phyloP scores from a whole-genome alignment of 2,113 vertebrate genomes.

The Rhinoptilus africanus region DNA sequence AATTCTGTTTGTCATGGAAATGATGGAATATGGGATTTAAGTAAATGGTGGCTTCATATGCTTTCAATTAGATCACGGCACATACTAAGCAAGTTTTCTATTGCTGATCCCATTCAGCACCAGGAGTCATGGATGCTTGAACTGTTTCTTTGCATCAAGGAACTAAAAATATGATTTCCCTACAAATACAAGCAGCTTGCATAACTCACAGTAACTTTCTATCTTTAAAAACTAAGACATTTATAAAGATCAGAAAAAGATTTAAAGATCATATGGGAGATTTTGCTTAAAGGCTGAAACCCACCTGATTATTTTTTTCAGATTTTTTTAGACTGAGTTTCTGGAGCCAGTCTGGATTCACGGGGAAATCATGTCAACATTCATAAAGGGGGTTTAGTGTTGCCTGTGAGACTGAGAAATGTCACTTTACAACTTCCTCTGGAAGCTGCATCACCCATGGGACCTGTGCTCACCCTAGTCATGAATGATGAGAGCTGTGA shows the following conservation, averaged over 20 bases:
- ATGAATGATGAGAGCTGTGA: background rate
- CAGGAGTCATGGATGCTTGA: background rate
- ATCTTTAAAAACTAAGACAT: background rate
- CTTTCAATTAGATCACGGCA: background rate
- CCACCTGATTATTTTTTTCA: background rate
- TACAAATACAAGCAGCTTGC: background rate
- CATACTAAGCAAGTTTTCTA: background rate
- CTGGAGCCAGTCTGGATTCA: background rate
- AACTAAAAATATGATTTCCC: background rate
- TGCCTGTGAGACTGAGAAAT: background rate
- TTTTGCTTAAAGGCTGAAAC: background rate
- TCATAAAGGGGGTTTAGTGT: background rate
- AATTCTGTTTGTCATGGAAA: background rate
- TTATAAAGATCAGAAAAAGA: background rate
- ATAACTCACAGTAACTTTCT: background rate
- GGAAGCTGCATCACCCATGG: background rate
- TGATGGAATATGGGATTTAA: background rate
- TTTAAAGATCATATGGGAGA: background rate
- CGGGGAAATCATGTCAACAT: background rate
- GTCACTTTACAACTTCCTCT: background rate
- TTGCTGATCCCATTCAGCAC: background rate
- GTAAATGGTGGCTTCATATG: background rate
- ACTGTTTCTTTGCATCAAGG: background rate
- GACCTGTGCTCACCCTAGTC: background rate
- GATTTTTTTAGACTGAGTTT: background rate